A percentile compares a stretch with the other conserved stretches of the same genome.
Conservation (phyloP, 1,140 invertebrate species). For the Galleria mellonella region DNA sequence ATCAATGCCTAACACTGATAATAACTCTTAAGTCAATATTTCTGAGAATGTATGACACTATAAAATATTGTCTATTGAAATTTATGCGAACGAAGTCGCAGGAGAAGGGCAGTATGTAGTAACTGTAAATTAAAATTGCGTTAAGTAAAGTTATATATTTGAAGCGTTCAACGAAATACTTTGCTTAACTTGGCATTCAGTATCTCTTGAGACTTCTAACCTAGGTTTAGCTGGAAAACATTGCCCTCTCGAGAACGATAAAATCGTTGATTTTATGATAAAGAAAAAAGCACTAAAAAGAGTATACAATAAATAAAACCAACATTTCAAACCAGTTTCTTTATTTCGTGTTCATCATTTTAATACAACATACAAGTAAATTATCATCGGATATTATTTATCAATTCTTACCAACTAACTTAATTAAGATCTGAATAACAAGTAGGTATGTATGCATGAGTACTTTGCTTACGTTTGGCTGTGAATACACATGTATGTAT, state of each 20-base stretch:
- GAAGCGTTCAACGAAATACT: too few relatives aligned
- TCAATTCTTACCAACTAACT: slow-evolving; percentile 68
- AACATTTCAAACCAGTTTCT: slow-evolving; percentile 67
- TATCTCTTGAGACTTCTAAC: too few relatives aligned
- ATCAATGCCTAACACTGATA: too few relatives aligned
- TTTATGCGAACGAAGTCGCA: too few relatives aligned
- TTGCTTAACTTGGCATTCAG: too few relatives aligned
- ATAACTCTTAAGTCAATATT: too few relatives aligned
- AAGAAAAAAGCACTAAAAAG: not conserved
- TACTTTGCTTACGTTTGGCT: slow-evolving; percentile 7
- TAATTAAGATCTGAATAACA: slow-evolving; percentile 69
- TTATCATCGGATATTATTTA: slow-evolving; percentile 72
- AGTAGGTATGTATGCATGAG: slow-evolving; percentile 35
- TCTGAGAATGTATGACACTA: too few relatives aligned
- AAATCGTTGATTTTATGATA: slow-evolving; percentile 17
- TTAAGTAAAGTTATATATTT: too few relatives aligned
- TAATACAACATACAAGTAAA: slow-evolving; percentile 74
- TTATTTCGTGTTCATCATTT: slow-evolving; percentile 72
- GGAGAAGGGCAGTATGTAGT: too few relatives aligned
- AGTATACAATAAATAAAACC: slow-evolving; percentile 46
- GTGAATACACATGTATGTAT: slow-evolving; percentile 5
- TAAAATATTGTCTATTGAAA: too few relatives aligned
- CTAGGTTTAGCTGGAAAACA: not conserved
- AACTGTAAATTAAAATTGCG: too few relatives aligned
- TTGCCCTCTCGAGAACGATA: slow-evolving; percentile 3